Evolutionary conservation across 2,113 vertebrate genomes (phyloP), one percentile per base, ranked within the genome.

Genomic region (Phylloscopus trochilus): DNA sequence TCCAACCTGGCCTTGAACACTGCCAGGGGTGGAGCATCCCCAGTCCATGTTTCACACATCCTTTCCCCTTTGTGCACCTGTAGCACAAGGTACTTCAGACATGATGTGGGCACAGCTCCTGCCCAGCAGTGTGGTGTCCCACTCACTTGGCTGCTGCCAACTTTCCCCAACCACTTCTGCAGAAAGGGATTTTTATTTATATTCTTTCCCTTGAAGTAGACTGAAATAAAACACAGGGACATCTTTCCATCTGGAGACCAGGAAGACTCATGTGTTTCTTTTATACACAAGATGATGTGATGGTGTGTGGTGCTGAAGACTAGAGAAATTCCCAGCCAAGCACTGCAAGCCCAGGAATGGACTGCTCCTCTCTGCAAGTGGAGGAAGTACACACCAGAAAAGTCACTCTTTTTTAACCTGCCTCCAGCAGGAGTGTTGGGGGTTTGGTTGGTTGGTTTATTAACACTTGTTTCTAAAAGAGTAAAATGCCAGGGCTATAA

Each of bases 11-110:
- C 33, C 6, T 37, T 52, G 11, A 27, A 8, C 27, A 51, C 46
- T 22, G 19, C 46, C 63, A 37, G 14, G 22, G 27, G 44, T 77
- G 53, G 22, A 16, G 27, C 31, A 51, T 31, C 44, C 44, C 31
- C 13, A 33, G 15, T 31, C 31, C 20, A 43, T 4, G 2, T 33
- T 37, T 63, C 60, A 31, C 10, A 43, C 24, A 12, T 49, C 21
- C 23, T 52, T 49, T 39, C 17, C 0, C 0, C 9, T 47, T 37
- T 2, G 3, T n/a, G 37, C 33, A 19, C 10, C 49, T 26, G 26
- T 30, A 73, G 52, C 26, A 31, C 10, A 7, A 15, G 21, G 58
- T 18, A 10, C 28, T 56, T 31, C 49, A 28, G 41, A 41, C 7
- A 3, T 2, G 15, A 13, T 7, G 33, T 18, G 22, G 23, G 10